Base-by-base conservation (phyloP, 2,888 invertebrate genomes). In the Diplazon laetatorius region DNA sequence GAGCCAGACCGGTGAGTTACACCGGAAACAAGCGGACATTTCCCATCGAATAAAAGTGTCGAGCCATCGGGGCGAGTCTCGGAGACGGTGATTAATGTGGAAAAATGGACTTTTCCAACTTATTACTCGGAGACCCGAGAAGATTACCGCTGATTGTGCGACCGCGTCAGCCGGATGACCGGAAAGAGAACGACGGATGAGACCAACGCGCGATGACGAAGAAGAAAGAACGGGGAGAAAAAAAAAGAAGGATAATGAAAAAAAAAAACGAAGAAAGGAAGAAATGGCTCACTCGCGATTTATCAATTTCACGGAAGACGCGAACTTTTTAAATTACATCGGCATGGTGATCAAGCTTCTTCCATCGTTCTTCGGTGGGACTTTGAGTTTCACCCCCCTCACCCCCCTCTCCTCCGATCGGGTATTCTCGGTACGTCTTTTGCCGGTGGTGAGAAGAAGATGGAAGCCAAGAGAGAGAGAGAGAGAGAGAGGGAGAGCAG, bases 321-420 rank as follows among this genome's bases (percentile, higher is more conserved):
- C 80, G 71, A 87, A 87, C 84, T 87, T 89, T 88, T 89, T 87
- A 88, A 89, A 89, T 88, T 88, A 87, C 87, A 85, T 84, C 83
- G 84, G 73, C 76, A 73, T 78, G 81, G 80, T 83, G 85, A 87
- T 86, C 87, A 84, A 78, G 75, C 81, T 83, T 83, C 42, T 80
- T 73, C 55, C 48, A 60, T 78, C 60, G 68, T 71, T 44, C 42
- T 69, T 68, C 20, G 12, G 20, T 55, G 10, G 57, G 20, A 22
- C 25, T 1, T 20, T 35, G 16, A 20, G 30, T 16, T n/a, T 16
- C 12, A 1, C 46, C 8, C 25, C 50, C 39, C 2, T 16, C 35
- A 60, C n/a, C n/a, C n/a, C n/a, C n/a, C n/a, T n/a, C n/a, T n/a
- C n/a, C n/a, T n/a, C n/a, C n/a, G n/a, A n/a, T n/a, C n/a, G n/a